Evolutionary conservation across 2,113 vertebrate genomes (phyloP), one percentile per base, ranked within the genome.

Genomic region (Saccopteryx leptura): DNA sequence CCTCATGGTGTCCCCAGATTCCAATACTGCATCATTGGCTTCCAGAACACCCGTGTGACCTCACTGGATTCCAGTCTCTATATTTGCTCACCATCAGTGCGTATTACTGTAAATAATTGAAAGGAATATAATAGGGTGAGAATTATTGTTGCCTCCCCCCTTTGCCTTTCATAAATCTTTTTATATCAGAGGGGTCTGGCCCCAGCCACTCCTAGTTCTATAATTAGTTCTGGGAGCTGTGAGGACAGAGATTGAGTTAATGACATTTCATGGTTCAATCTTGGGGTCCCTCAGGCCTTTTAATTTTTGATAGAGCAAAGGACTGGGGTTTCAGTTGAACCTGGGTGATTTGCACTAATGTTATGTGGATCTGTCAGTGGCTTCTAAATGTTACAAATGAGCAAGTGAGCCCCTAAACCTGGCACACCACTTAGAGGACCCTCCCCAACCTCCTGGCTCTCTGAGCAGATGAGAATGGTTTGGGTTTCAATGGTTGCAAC

Each of bases 101-200:
- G 94, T 97, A 93, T 95, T 96, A 95, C 97, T 97, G 96, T 91
- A 97, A 97, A 97, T 97, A 97, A 97, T 97, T 76, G 96, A 96
- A 96, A 94, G 96, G 96, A 95, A 96, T 97, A 97, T 92, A 97
- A 96, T 92, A 97, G 96, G 95, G 94, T 94, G 96, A 96, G 96
- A 96, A 97, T 94, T 63, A 85, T 84, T 33, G 75, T 91, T 95
- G 93, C 93, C 95, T 87, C 33, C 89, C 90, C 60, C 39, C 50
- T 95, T 91, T 50, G 96, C 56, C 95, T 97, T 98, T 97, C 96
- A 97, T 98, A 98, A 98, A 97, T 96, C 96, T 98, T 98, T 98
- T 98, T 98, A 96, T 98, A 96, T 81, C 96, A 31, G 78, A 93
- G 93, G 94, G 97, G 88, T 96, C 95, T 95, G 96, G 95, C 60